Base-by-base conservation (phyloP, 2,797 vertebrate species). In the Menidia menidia region DNA sequence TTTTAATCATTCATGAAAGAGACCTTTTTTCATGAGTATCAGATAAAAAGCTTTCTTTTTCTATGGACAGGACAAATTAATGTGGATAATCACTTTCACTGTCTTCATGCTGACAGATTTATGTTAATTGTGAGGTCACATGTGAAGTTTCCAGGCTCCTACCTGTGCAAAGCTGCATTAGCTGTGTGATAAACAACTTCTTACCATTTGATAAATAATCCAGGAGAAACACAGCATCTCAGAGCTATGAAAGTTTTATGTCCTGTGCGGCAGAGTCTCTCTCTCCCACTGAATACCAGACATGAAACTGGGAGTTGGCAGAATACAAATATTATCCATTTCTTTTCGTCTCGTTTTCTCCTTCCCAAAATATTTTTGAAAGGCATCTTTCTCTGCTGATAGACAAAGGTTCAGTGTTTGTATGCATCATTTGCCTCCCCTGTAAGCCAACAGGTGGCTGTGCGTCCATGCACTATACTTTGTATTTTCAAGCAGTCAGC, bases 201-300 rank as follows among this genome's bases (percentile, higher is more conserved):
- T 81, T 69, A 73, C 78, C 75, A 86, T 89, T 88, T 93, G 84
- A 93, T 93, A 88, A 93, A 94, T 94, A 93, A 93, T 93, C 90
- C 87, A 94, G 72, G 66, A 91, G 87, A 88, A 91, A 91, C 83
- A 87, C 83, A 87, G 87, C 87, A 89, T 89, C 88, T 80, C 66
- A 86, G 86, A 85, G 88, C 87, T 58, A 92, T 94, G 77, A 91
- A 94, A 90, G 65, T 92, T 94, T 93, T 84, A 94, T 94, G 86
- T 58, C 55, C 55, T 85, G 70, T 71, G 83, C 89, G n/a, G 64
- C 76, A 61, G 82, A 88, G 79, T 71, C 78, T 74, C 77, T 72
- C 70, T 79, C 75, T 81, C 75, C 32, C 33, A 14, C 51, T 18
- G 70, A 88, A 89, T 79, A 78, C 75, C 86, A 89, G 83, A 87